A percentile compares a stretch with the other conserved stretches of the same genome.
phyloP scores from a whole-genome alignment of 2,888 invertebrate species.

The Bembecia ichneumoniformis region DNA sequence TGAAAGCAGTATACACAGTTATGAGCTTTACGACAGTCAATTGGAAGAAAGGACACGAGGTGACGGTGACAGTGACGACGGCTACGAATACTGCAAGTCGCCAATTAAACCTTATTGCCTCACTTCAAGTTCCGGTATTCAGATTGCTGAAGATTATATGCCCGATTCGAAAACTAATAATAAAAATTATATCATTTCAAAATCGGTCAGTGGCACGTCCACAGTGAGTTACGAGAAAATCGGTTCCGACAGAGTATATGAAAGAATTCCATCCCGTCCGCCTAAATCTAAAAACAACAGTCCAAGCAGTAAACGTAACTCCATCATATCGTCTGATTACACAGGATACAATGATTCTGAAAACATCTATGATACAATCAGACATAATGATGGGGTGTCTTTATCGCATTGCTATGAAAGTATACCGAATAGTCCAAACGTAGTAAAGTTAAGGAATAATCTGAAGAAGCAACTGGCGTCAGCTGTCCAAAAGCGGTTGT shows the following conservation, averaged over 20 bases:
- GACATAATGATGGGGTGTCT: slow-evolving; percentile 61
- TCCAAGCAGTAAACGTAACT: slow-evolving; percentile 52
- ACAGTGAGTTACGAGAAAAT: slow-evolving; percentile 63
- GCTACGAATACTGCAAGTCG: slow-evolving; percentile 65
- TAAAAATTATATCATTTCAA: slow-evolving; percentile 51
- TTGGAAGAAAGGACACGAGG: slow-evolving; percentile 59
- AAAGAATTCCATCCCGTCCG: slow-evolving; percentile 50
- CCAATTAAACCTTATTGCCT: slow-evolving; percentile 57
- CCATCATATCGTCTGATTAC: slow-evolving; percentile 50
- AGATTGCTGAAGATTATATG: slow-evolving; percentile 69
- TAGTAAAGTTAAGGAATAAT: slow-evolving; percentile 54
- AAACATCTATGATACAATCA: slow-evolving; percentile 76
- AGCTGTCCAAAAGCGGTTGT: slow-evolving; percentile 51
- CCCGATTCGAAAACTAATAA: slow-evolving; percentile 35
- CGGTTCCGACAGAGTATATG: slow-evolving; percentile 62
- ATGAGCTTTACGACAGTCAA: slow-evolving; percentile 60
- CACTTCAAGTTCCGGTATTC: slow-evolving; percentile 55
- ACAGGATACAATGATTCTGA: slow-evolving; percentile 63
- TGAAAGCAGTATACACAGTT: slow-evolving; percentile 65
- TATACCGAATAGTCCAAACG: slow-evolving; percentile 65
- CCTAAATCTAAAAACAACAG: slow-evolving; percentile 51
- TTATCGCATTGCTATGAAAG: slow-evolving; percentile 75
- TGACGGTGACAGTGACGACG: slow-evolving; percentile 63
- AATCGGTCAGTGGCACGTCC: slow-evolving; percentile 62
- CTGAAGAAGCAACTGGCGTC: slow-evolving; percentile 46